A percentile compares a stretch with the other conserved stretches of the same genome.
phyloP scores from a whole-genome alignment of 2,888 invertebrate species.

The Cataglyphis rosenhaueri region DNA sequence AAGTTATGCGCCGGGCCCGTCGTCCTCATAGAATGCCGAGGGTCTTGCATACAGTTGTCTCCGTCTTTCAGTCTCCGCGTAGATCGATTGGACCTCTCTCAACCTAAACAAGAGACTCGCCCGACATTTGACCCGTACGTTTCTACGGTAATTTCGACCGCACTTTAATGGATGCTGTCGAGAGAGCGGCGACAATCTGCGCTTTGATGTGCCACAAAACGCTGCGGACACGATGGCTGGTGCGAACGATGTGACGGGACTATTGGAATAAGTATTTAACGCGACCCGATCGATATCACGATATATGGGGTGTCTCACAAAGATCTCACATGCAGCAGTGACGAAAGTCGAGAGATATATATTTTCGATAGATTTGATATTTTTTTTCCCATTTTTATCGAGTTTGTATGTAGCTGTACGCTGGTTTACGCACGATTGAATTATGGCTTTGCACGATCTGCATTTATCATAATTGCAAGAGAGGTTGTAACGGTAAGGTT shows the following conservation, averaged over 20 bases:
- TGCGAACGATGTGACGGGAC: slow-evolving; percentile 30
- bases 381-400: not conserved
- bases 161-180: slow-evolving; percentile 26
- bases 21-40: slow-evolving; percentile 74
- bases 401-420: not conserved
- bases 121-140: not conserved
- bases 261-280: slow-evolving; percentile 40
- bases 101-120: slow-evolving; percentile 19
- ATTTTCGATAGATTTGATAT: not conserved
- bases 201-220: slow-evolving; percentile 27
- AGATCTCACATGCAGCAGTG: not conserved
- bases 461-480: slow-evolving; percentile 45
- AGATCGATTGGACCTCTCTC: slow-evolving; percentile 22
- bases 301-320: not conserved
- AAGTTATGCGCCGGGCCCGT: slow-evolving; percentile 73
- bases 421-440: slow-evolving; percentile 24
- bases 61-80: slow-evolving; percentile 33
- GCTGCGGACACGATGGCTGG: not conserved
- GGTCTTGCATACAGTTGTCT: slow-evolving; percentile 60
- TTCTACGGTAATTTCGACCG: slow-evolving; percentile 36
- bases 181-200: slow-evolving; percentile 36
- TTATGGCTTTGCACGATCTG: slow-evolving; percentile 23
- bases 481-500: slow-evolving; percentile 46
- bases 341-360: not conserved
- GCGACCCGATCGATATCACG: slow-evolving; percentile 8